These are phyloP conservation scores for Petrolisthes cinctipes DNA, from an alignment of 2,888 invertebrate genomes.

Conservation along the genomic window DNA sequence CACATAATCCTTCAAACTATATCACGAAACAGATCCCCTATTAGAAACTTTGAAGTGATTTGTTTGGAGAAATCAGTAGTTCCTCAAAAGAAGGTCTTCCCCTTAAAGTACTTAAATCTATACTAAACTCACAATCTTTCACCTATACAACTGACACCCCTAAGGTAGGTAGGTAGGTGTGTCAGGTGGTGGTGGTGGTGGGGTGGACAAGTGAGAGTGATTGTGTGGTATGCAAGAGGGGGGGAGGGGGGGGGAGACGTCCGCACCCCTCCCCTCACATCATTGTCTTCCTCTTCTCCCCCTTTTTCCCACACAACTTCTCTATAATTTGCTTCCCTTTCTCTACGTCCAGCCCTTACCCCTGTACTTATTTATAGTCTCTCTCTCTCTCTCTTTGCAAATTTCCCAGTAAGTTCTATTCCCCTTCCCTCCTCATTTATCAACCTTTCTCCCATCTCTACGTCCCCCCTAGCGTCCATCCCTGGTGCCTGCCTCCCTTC, in stretches of 20 bases:
- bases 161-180: neutral
- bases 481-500: neutral
- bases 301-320: neutral
- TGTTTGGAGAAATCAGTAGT: no score
- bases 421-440: neutral
- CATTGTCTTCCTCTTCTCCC: neutral
- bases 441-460: neutral
- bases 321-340: no score
- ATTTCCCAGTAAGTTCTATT: neutral
- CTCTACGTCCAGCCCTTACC: neutral
- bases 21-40: no score
- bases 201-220: constrained; percentile 28
- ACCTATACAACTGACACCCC: no score
- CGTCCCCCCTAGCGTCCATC: neutral
- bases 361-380: neutral
- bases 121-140: no score
- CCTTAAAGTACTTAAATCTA: no score
- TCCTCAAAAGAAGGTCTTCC: no score
- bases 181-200: neutral
- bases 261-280: neutral
- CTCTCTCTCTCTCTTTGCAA: neutral
- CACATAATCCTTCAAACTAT: no score
- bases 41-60: no score
- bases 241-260: constrained; percentile 22
- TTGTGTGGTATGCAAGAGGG: constrained; percentile 35